Evolutionary conservation across 2,797 vertebrate species (phyloP).

Genomic region (Chaetophractus vellerosus): DNA sequence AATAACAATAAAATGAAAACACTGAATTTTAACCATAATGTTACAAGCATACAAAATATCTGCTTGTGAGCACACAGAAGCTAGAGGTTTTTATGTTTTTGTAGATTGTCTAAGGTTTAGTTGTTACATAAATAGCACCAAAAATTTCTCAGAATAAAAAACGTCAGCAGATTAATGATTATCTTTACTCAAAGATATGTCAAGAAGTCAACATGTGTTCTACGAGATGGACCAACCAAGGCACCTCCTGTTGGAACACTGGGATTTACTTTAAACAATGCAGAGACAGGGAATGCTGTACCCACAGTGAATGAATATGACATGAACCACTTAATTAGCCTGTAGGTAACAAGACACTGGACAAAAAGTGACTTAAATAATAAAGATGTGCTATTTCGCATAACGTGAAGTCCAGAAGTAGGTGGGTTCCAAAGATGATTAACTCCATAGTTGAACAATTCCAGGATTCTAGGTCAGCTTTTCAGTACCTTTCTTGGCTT

Average conservation of each 20-base stretch:
- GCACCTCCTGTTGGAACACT: background rate
- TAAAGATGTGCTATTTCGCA: constrained; percentile 28
- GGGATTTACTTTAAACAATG: background rate
- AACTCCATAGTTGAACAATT: background rate
- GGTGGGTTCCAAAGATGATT: background rate
- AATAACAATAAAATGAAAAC: constrained; percentile 31
- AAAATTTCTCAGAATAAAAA: constrained; percentile 5
- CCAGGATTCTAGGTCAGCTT: background rate
- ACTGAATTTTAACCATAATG: background rate
- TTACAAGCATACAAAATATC: background rate
- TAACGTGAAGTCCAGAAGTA: background rate
- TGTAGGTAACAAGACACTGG: background rate
- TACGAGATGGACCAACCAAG: background rate
- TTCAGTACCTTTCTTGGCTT: background rate
- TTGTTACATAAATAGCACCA: background rate
- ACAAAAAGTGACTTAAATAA: constrained; percentile 42
- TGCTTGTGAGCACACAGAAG: background rate
- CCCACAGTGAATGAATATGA: background rate
- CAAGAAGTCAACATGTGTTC: background rate
- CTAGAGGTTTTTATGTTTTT: constrained; percentile 31
- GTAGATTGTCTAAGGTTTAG: background rate
- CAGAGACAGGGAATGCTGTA: background rate
- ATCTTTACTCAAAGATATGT: background rate
- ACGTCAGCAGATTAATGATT: background rate
- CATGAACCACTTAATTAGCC: background rate